These are phyloP conservation scores for Diogma glabrata DNA, from an alignment of 2,888 invertebrate species.

Conservation along the genomic window DNA sequence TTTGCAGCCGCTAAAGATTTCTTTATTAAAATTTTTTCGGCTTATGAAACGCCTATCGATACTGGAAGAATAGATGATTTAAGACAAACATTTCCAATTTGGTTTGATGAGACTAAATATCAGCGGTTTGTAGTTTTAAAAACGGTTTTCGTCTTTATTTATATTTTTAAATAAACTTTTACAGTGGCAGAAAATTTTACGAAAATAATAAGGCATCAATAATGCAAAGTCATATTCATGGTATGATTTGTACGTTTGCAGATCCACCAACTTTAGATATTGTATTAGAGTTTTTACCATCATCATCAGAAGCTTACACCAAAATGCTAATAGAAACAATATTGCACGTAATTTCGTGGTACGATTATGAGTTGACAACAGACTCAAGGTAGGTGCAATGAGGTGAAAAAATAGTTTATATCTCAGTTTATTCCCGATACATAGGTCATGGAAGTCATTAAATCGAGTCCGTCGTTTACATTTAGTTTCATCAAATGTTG, in stretches of 20 bases:
- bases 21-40: neutral
- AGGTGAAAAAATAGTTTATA: no score
- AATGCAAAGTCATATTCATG: no score
- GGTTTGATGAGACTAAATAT: constrained; percentile 9
- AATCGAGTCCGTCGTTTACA: constrained; percentile 50
- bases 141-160: no score
- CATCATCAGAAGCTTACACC: neutral
- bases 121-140: no score
- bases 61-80: neutral
- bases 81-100: neutral
- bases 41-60: constrained; percentile 4
- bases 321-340: constrained; percentile 3
- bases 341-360: neutral
- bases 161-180: no score
- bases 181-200: no score
- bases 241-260: no score
- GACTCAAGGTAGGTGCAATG: no score
- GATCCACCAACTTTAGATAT: neutral
- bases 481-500: constrained; percentile 9
- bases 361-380: neutral
- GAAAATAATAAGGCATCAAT: no score
- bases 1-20: neutral
- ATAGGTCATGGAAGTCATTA: constrained; percentile 51
- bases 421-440: no score
- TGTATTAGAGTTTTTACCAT: no score